Base-by-base conservation (phyloP, 1,140 invertebrate genomes). In the Drosophila kurseongensis region DNA sequence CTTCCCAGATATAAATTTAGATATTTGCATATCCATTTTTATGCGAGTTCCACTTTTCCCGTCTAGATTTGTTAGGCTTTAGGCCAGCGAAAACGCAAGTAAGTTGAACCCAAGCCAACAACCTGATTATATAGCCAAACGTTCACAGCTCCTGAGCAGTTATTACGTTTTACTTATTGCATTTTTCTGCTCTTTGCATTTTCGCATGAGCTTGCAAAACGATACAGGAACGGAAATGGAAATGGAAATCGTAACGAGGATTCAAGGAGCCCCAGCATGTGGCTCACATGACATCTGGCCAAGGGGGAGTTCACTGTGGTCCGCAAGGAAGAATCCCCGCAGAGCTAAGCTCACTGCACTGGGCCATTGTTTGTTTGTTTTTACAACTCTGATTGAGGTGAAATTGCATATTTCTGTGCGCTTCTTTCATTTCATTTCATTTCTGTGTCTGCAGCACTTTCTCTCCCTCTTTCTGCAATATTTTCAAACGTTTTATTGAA, bases 301-400 rank as follows among this genome's bases (percentile, higher is more conserved):
- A 41, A 18, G 42, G 9, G 13, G 18, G n/a, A 2, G 41, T 36
- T 29, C 16, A 7, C 23, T 38, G 18, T 45, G 8, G 9, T 36
- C n/a, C 1, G 27, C 27, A 4, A 48, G 57, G 32, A 44, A 29
- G 47, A 52, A 54, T 27, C 50, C 45, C 61, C 59, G 50, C 14
- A 14, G 60, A 61, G 67, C 55, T 42, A 29, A 38, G 61, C 48
- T 29, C 71, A 51, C 42, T 66, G 65, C 65, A 57, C 71, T 81
- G 68, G 47, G 47, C 75, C 75, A 82, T 86, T 88, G 83, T 86
- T 88, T 88, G 83, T 89, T 88, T 85, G 83, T 88, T 89, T 88
- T 88, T 88, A 89, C 83, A 89, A 63, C 84, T 84, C 80, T 88
- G 84, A 88, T 88, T 88, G 84, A 88, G 84, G 76, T 88, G 84